These are phyloP conservation scores for Natator depressus DNA, from an alignment of 2,113 vertebrate genomes.

Conservation along the genomic window DNA sequence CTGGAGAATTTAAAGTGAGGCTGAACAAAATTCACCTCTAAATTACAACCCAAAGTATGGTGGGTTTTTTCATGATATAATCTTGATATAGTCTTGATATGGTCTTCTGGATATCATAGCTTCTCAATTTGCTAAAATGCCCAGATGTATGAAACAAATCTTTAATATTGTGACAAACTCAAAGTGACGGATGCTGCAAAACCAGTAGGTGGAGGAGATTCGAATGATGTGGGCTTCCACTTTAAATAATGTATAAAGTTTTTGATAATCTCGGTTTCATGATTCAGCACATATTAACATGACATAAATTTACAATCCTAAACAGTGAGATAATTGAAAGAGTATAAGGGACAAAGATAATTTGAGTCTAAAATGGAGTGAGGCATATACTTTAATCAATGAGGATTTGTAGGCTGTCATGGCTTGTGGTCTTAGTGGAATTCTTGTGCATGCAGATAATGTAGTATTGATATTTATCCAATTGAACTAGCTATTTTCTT, in stretches of 20 bases:
- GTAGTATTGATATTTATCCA: not conserved
- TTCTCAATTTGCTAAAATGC: not conserved
- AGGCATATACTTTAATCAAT: not conserved
- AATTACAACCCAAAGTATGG: not conserved
- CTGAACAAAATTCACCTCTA: not conserved
- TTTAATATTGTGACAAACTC: not conserved
- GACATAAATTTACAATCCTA: not conserved
- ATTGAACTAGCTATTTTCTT: not conserved
- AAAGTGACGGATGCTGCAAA: not conserved
- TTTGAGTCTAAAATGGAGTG: not conserved
- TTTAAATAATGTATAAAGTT: not conserved
- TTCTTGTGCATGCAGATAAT: not conserved
- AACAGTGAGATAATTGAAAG: not conserved
- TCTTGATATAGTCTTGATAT: not conserved
- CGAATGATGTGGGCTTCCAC: fast-evolving
- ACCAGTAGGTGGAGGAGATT: not conserved
- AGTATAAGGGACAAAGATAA: not conserved
- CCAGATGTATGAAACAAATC: not conserved
- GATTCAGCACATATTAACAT: not conserved
- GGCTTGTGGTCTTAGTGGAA: fast-evolving
- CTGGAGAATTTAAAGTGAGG: not conserved
- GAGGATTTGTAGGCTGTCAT: not conserved
- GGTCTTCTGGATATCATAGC: not conserved
- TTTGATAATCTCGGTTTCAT: not conserved
- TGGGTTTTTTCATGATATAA: not conserved